Conservation (phyloP, 2,888 invertebrate species). For the Apodemia duryi region DNA sequence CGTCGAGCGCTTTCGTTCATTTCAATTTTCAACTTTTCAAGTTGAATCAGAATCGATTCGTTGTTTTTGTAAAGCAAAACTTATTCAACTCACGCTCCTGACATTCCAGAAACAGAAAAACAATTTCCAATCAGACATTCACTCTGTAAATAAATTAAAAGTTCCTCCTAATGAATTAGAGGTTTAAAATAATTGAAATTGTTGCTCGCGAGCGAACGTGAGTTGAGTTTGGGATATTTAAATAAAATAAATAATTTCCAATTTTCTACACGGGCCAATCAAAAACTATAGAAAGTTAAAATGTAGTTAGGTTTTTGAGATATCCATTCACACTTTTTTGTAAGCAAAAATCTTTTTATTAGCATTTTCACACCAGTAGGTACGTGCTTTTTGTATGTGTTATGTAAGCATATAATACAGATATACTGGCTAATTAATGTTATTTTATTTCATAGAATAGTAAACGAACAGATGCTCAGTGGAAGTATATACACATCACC, state of each 20-base stretch:
- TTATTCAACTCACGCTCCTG: constrained; percentile 26
- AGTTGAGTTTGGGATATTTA: background rate
- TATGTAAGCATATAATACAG: too few species aligned
- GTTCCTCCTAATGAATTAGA: constrained; percentile 28
- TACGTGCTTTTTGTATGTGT: too few species aligned
- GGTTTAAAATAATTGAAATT: constrained; percentile 27
- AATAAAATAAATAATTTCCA: background rate
- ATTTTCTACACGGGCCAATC: background rate
- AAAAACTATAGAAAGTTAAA: background rate
- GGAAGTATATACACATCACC: too few species aligned
- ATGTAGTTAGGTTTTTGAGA: too few species aligned
- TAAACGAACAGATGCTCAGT: too few species aligned
- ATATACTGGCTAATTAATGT: too few species aligned
- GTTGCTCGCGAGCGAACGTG: constrained; percentile 16
- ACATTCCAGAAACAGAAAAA: constrained; percentile 28
- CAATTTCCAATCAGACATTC: constrained; percentile 31
- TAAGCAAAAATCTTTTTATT: too few species aligned
- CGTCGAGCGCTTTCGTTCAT: background rate
- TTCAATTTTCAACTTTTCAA: constrained; percentile 19
- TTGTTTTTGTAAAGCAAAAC: constrained; percentile 12
- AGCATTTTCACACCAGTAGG: too few species aligned
- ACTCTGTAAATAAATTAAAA: constrained; percentile 29
- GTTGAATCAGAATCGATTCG: constrained; percentile 3
- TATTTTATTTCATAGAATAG: too few species aligned
- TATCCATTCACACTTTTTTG: too few species aligned